These are phyloP conservation scores for Syngnathoides biaculeatus DNA, from an alignment of 2,113 vertebrate species.

Conservation along the genomic window DNA sequence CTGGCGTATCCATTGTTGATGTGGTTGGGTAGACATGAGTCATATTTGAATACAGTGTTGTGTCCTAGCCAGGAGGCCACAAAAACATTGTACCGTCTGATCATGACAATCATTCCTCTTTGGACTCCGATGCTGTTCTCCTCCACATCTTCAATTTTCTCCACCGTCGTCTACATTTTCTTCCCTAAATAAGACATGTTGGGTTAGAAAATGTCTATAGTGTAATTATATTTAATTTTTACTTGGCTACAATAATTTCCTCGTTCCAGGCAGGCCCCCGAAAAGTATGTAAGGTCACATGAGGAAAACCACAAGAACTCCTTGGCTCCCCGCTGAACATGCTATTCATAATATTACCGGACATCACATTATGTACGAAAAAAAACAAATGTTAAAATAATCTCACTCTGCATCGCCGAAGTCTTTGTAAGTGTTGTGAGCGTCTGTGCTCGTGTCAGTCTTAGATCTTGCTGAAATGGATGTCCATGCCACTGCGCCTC, in stretches of 20 bases:
- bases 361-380: conserved; percentile 42
- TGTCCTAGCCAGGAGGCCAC: conserved; percentile 51
- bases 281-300: conserved; percentile 64
- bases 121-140: conserved; percentile 66
- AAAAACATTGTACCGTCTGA: conserved; percentile 47
- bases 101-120: conserved; percentile 61
- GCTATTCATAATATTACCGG: conserved; percentile 61
- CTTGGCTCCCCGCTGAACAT: conserved; percentile 42
- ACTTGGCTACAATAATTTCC: conserved; percentile 56
- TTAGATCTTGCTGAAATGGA: conserved; percentile 31
- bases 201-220: conserved; percentile 62
- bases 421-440: conserved; percentile 28
- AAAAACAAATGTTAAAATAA: conserved; percentile 27
- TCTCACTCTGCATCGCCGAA: conserved; percentile 50
- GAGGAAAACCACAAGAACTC: conserved; percentile 58
- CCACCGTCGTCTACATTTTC: conserved; percentile 59
- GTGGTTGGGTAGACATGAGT: conserved; percentile 41
- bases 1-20: conserved; percentile 34
- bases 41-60: conserved; percentile 49
- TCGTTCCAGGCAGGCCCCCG: conserved; percentile 46
- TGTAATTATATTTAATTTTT: conserved; percentile 64
- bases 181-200: conserved; percentile 67
- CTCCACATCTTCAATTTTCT: conserved; percentile 71
- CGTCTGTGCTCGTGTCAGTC: conserved; percentile 24
- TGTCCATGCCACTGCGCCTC: conserved; percentile 38